A percentile compares a stretch with the other conserved stretches of the same genome.
These are phyloP conservation scores for Drosophila gaucha DNA, from an alignment of 2,888 invertebrate genomes.

Conservation along the genomic window DNA sequence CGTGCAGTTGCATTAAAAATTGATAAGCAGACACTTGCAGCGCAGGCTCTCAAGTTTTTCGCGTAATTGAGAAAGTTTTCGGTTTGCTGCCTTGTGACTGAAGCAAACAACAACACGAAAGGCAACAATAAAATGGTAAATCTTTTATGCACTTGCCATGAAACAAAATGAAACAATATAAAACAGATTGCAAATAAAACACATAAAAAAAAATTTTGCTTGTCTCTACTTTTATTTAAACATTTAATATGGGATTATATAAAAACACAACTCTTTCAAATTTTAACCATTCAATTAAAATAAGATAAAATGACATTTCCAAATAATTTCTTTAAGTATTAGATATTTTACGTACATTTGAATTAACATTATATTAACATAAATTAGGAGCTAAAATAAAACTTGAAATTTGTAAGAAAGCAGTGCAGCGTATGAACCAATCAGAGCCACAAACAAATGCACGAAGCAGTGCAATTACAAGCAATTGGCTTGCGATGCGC, in stretches of 20 bases:
- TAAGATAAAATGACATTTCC: too few relatives aligned
- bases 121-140: constrained; percentile 1
- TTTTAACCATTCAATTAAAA: too few relatives aligned
- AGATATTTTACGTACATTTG: background rate
- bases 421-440: too few relatives aligned
- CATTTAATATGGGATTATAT: too few relatives aligned
- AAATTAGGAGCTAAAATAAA: background rate
- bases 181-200: too few relatives aligned
- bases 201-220: too few relatives aligned
- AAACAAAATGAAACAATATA: constrained; percentile 5
- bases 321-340: background rate
- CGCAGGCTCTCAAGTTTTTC: constrained; percentile 19
- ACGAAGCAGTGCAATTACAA: background rate
- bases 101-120: constrained; percentile 1
- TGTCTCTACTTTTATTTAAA: too few relatives aligned
- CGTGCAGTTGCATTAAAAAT: constrained; percentile 49
- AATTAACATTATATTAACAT: too few relatives aligned
- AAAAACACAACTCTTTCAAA: too few relatives aligned
- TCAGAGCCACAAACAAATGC: too few relatives aligned
- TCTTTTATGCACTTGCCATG: constrained; percentile 5
- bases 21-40: constrained; percentile 43
- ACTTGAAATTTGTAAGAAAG: background rate
- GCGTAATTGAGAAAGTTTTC: constrained; percentile 48
- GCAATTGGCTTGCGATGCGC: background rate
- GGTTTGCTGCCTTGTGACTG: constrained; percentile 2